Conservation (phyloP, 37 sponge, comb jelly and placozoan species). For the Haliclona indistincta region DNA sequence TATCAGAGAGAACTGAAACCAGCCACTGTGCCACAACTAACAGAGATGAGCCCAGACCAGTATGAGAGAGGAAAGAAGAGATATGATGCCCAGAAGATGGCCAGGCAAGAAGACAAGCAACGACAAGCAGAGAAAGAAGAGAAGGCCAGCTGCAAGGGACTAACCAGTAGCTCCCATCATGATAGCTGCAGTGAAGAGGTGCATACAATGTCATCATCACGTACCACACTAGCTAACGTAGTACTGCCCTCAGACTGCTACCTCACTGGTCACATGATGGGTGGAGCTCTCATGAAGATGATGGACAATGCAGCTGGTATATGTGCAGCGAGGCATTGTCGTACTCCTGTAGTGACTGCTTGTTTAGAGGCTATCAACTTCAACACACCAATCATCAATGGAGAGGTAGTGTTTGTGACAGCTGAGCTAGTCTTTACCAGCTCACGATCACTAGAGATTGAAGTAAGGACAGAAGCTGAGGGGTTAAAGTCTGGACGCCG, state of each 20-base stretch:
- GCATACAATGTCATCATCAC: slow-evolving; percentile 37
- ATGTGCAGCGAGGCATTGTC: slow-evolving; percentile 70
- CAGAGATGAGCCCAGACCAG: slow-evolving; percentile 49
- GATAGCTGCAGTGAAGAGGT: background rate
- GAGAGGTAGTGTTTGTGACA: slow-evolving; percentile 73
- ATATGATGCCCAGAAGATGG: slow-evolving; percentile 59
- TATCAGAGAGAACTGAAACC: slow-evolving; percentile 7
- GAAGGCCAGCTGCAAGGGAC: too few relatives aligned
- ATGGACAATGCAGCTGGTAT: slow-evolving; percentile 88
- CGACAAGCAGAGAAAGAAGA: too few relatives aligned
- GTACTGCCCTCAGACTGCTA: slow-evolving; percentile 84
- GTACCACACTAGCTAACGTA: slow-evolving; percentile 57
- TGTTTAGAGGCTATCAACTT: slow-evolving; percentile 88
- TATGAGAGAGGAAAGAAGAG: slow-evolving; percentile 35
- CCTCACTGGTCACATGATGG: slow-evolving; percentile 41
- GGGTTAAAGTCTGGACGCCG: slow-evolving; percentile 16
- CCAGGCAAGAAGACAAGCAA: background rate
- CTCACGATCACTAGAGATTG: slow-evolving; percentile 69
- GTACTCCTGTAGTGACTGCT: slow-evolving; percentile 69
- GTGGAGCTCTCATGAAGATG: slow-evolving; percentile 91
- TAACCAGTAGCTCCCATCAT: too few relatives aligned
- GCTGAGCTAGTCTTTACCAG: slow-evolving; percentile 69
- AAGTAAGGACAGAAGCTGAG: slow-evolving; percentile 63
- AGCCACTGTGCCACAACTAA: slow-evolving; percentile 49
- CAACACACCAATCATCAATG: slow-evolving; percentile 62